Conservation (phyloP, 2,888 invertebrate species). For the Nomada lathburiana region DNA sequence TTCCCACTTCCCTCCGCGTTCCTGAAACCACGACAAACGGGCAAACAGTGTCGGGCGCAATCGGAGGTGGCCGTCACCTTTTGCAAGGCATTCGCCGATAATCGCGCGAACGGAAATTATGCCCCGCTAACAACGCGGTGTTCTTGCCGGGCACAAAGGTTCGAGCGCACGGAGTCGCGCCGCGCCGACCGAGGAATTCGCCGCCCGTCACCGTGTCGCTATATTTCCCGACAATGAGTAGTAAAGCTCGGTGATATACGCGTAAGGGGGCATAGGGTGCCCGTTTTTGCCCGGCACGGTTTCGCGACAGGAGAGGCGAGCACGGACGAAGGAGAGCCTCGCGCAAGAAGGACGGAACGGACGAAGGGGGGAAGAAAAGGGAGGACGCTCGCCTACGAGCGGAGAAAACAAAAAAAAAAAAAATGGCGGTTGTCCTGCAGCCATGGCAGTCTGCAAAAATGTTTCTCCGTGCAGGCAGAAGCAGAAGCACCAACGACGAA, state of each 20-base stretch:
- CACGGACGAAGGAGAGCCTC: constrained; percentile 2
- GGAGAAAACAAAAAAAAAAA: constrained; percentile 46
- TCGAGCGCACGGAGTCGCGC: constrained; percentile 43
- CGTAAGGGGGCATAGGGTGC: constrained; percentile 45
- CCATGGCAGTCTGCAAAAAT: constrained; percentile 75
- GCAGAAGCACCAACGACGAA: constrained; percentile 67
- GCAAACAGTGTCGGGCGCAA: constrained; percentile 19
- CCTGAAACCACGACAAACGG: background rate
- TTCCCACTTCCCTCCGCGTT: background rate
- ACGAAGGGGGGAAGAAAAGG: constrained; percentile 18
- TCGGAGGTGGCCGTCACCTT: constrained; percentile 39
- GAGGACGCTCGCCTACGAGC: constrained; percentile 50
- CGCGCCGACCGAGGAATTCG: constrained; percentile 55
- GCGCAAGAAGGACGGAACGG: constrained; percentile 35
- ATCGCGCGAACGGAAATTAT: constrained; percentile 61
- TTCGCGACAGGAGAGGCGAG: constrained; percentile 25
- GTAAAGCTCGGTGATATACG: constrained; percentile 72
- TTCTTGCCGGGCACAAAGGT: constrained; percentile 45
- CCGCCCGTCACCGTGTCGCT: constrained; percentile 64
- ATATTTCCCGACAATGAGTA: constrained; percentile 74
- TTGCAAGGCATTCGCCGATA: constrained; percentile 51
- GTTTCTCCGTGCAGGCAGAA: constrained; percentile 62
- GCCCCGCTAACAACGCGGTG: constrained; percentile 59
- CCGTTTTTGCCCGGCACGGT: constrained; percentile 49
- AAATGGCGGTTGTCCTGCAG: constrained; percentile 71